Evolutionary conservation across 2,113 vertebrate species (phyloP).

Genomic region (Otis tarda): DNA sequence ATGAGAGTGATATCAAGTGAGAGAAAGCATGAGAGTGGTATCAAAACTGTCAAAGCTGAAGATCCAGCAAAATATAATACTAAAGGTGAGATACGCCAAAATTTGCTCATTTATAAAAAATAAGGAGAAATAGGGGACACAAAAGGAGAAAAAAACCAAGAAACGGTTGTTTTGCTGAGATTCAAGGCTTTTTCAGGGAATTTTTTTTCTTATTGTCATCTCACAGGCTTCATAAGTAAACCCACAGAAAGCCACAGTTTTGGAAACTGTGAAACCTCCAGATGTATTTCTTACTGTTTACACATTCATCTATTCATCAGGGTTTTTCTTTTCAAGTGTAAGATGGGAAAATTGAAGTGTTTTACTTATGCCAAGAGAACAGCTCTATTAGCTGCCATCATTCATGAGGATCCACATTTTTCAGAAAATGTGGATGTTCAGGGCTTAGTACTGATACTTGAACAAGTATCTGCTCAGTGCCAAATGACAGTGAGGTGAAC

Average conservation of each 20-base stretch:
- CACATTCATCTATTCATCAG: background rate
- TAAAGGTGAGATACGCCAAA: background rate
- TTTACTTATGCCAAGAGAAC: background rate
- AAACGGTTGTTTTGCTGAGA: background rate
- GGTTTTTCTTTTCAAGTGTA: background rate
- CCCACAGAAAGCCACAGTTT: background rate
- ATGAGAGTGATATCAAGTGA: background rate
- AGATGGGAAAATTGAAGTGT: background rate
- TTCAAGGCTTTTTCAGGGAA: background rate
- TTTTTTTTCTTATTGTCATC: background rate
- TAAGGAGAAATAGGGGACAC: background rate
- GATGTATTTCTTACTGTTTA: conserved; percentile 12
- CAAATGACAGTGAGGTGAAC: background rate
- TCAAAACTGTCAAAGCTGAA: background rate
- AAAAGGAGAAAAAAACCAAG: background rate
- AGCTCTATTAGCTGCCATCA: background rate
- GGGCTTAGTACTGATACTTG: background rate
- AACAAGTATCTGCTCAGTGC: background rate
- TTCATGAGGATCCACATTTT: background rate
- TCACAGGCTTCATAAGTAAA: background rate
- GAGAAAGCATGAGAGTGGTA: background rate
- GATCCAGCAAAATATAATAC: background rate
- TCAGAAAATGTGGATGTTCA: background rate
- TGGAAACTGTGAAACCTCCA: conserved; percentile 38
- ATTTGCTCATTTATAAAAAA: background rate